A percentile compares a stretch with the other conserved stretches of the same genome.
Evolutionary conservation across 2,888 invertebrate genomes (phyloP).

Genomic region (Leptinotarsa haldemani): DNA sequence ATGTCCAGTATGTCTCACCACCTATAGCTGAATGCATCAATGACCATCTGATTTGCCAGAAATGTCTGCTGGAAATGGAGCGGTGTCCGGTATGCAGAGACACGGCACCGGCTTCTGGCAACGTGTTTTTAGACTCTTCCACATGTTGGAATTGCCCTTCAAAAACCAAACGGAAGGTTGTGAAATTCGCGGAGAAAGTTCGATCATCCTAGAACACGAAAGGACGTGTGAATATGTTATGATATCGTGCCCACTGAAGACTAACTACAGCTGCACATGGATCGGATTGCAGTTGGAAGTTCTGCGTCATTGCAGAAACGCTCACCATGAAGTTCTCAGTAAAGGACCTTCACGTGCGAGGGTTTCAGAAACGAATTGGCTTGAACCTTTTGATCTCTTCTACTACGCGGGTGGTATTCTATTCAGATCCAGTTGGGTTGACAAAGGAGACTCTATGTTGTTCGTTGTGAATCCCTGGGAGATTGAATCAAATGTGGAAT

Average conservation of each 20-base stretch:
- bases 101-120: constrained; percentile 21
- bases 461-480: too few relatives aligned
- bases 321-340: not conserved
- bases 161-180: constrained; percentile 44
- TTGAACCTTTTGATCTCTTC: not conserved
- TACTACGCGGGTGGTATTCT: not conserved
- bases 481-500: too few relatives aligned
- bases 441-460: too few relatives aligned
- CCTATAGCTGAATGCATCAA: constrained; percentile 49
- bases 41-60: constrained; percentile 52
- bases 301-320: constrained; percentile 9
- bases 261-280: constrained; percentile 19
- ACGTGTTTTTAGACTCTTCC: constrained; percentile 27
- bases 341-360: not conserved
- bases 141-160: constrained; percentile 45
- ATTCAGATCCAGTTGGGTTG: not conserved
- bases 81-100: constrained; percentile 41
- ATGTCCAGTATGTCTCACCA: constrained; percentile 53
- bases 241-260: constrained; percentile 16
- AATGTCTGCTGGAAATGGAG: constrained; percentile 40
- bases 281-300: constrained; percentile 12
- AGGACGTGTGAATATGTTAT: constrained; percentile 38
- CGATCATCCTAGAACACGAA: constrained; percentile 45
- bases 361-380: not conserved
- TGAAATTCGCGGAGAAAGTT: constrained; percentile 31